A percentile compares a stretch with the other conserved stretches of the same genome.
phyloP scores from a whole-genome alignment of 2,113 vertebrate genomes.

The Cyanoderma ruficeps region DNA sequence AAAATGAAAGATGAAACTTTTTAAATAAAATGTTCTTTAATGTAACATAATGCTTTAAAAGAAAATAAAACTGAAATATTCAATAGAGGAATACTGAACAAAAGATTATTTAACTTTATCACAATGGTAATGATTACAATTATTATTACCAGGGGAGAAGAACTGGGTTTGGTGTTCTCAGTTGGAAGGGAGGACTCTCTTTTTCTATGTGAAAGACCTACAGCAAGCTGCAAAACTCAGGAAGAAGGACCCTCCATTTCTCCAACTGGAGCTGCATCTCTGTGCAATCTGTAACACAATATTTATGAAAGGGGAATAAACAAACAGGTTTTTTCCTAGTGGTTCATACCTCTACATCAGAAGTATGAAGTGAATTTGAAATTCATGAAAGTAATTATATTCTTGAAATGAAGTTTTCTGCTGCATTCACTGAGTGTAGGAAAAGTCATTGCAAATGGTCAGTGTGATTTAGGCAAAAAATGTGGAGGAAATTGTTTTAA shows the following conservation, averaged over 20 bases:
- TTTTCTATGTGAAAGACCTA: not conserved
- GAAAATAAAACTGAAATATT: not conserved
- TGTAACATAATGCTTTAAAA: not conserved
- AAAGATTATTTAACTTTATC: not conserved
- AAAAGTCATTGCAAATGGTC: not conserved
- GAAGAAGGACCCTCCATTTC: not conserved
- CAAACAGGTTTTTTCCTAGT: not conserved
- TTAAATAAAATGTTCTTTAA: not conserved
- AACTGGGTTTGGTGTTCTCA: not conserved
- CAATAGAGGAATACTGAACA: not conserved
- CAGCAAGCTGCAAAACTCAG: not conserved
- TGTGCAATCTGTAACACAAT: not conserved
- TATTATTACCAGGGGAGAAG: not conserved
- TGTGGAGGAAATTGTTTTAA: not conserved
- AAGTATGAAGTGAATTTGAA: not conserved
- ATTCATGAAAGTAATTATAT: not conserved
- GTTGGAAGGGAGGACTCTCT: not conserved
- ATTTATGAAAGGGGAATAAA: not conserved
- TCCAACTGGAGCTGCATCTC: not conserved
- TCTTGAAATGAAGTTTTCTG: not conserved
- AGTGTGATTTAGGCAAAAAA: not conserved
- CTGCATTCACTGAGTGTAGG: not conserved
- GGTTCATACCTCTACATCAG: not conserved
- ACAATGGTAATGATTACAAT: not conserved
- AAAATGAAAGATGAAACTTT: not conserved